phyloP scores from a whole-genome alignment of 2,888 invertebrate genomes.

The Arctia plantaginis region DNA sequence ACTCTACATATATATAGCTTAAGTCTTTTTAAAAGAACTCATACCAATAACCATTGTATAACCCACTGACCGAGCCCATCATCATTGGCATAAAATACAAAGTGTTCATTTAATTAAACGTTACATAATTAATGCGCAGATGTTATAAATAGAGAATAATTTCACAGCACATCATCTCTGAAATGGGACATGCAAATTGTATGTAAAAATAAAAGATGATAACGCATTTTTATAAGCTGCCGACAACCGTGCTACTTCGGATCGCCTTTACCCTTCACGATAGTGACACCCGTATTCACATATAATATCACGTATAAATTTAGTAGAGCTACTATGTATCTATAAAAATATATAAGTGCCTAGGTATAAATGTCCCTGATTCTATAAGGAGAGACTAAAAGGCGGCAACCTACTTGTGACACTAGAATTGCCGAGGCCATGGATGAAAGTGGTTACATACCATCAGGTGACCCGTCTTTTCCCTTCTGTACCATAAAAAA shows the following conservation, averaged over 20 bases:
- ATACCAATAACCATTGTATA: conserved; percentile 27
- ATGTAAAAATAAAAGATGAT: conserved; percentile 82
- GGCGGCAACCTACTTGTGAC: no score
- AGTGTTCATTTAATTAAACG: conserved; percentile 43
- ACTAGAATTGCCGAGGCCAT: no score
- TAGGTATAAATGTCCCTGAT: no score
- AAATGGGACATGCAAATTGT: conserved; percentile 84
- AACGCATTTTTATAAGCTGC: conserved; percentile 80
- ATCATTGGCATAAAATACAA: conserved; percentile 47
- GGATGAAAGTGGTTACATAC: no score
- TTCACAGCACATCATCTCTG: conserved; percentile 81
- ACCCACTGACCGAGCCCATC: conserved; percentile 37
- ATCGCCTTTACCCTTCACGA: conserved; percentile 59
- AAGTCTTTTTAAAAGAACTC: background rate
- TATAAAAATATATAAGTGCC: background rate
- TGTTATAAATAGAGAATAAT: conserved; percentile 81
- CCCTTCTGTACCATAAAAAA: no score
- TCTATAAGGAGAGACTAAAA: no score
- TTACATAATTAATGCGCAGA: conserved; percentile 71
- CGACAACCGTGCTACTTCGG: conserved; percentile 60
- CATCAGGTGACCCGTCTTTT: no score
- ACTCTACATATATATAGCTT: background rate
- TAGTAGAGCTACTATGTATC: background rate
- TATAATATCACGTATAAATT: background rate
- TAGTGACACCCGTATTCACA: background rate